Evolutionary conservation across 2,113 vertebrate species (phyloP).

Genomic region (Oryzias celebensis): DNA sequence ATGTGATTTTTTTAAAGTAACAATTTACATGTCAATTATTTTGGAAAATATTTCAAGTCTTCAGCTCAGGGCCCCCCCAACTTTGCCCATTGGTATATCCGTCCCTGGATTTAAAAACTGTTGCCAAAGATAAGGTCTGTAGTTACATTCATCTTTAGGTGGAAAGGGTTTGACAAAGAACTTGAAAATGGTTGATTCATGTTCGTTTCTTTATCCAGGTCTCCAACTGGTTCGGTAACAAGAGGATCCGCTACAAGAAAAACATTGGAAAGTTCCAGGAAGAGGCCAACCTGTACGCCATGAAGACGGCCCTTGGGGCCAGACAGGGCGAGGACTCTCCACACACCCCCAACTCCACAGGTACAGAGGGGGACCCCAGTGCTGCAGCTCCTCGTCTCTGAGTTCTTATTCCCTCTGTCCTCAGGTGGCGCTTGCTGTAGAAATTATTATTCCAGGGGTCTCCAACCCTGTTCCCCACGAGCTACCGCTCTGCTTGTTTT

Average conservation of each 20-base stretch:
- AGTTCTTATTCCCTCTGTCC: neutral
- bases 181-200: neutral
- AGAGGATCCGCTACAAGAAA: constrained; percentile 93
- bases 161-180: too few species aligned
- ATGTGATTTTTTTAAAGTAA: too few species aligned
- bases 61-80: too few species aligned
- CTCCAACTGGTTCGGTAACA: constrained; percentile 95
- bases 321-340: constrained; percentile 87
- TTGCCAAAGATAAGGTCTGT: too few species aligned
- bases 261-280: constrained; percentile 94
- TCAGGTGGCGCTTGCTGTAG: neutral
- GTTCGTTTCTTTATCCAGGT: constrained; percentile 71
- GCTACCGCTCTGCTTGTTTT: too few species aligned
- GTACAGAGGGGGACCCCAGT: constrained; percentile 41
- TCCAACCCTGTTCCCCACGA: too few species aligned
- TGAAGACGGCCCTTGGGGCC: constrained; percentile 87
- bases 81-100: too few species aligned
- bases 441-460: neutral
- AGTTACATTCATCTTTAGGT: too few species aligned
- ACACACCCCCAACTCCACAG: constrained; percentile 85
- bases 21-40: too few species aligned
- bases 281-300: constrained; percentile 91
- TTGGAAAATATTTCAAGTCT: too few species aligned
- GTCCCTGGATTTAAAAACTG: too few species aligned
- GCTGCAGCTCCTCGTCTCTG: too few species aligned